A percentile compares a stretch with the other conserved stretches of the same genome.
Evolutionary conservation across 2,797 vertebrate genomes (phyloP).

Genomic region (Pogonophryne albipinna): DNA sequence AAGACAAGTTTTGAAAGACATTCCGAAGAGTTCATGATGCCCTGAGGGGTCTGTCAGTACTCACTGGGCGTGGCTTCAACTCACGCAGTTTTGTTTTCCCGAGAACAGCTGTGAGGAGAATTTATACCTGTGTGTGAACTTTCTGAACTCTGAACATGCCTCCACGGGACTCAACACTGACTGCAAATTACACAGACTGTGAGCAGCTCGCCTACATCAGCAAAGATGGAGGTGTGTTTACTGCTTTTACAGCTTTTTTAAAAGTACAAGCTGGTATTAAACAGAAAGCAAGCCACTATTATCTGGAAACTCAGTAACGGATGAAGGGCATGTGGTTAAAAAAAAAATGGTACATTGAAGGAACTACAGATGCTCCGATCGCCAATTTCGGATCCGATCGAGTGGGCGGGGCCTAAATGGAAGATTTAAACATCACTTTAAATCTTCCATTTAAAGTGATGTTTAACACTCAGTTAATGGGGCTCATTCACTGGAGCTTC

Average conservation of each 20-base stretch:
- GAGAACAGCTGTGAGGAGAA: constrained; percentile 1
- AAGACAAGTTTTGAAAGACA: not conserved
- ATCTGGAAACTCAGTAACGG: not conserved
- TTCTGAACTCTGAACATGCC: not conserved
- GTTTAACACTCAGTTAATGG: too few species aligned
- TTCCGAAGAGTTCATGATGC: not conserved
- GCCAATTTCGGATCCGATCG: too few species aligned
- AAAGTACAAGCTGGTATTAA: not conserved
- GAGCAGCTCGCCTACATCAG: not conserved
- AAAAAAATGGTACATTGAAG: not conserved
- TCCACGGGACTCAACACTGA: not conserved
- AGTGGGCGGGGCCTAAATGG: too few species aligned
- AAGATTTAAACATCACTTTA: too few species aligned
- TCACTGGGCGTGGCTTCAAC: not conserved
- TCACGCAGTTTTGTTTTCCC: not conserved
- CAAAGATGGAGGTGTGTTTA: not conserved
- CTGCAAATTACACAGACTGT: not conserved
- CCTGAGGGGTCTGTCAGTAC: not conserved
- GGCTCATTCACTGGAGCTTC: too few species aligned
- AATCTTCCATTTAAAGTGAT: too few species aligned
- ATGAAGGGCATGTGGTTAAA: not conserved
- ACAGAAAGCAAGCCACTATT: not conserved
- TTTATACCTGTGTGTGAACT: not conserved
- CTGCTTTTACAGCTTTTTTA: not conserved
- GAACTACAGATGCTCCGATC: too few species aligned